Conservation (phyloP, 1,140 invertebrate species). For the Venturia canescens region DNA sequence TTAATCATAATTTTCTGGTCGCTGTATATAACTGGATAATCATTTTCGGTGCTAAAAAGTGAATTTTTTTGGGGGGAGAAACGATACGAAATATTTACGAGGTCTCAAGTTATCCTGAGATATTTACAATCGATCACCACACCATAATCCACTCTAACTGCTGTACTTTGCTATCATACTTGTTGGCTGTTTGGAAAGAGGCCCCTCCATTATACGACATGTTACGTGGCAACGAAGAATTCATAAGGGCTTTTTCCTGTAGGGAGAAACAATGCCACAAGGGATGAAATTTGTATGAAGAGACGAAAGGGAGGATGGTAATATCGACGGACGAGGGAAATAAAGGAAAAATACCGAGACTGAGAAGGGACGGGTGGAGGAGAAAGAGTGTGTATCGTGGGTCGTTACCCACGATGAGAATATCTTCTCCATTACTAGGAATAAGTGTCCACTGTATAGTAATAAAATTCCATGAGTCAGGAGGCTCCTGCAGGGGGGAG, state of each 20-base stretch:
- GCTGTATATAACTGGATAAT: no score
- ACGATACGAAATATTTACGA: background rate
- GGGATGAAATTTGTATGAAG: background rate
- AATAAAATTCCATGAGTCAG: conserved; percentile 69
- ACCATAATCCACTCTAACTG: background rate
- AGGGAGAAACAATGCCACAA: conserved; percentile 2
- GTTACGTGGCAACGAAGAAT: conserved; percentile 7
- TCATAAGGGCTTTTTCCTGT: background rate
- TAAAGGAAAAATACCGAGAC: conserved; percentile 49
- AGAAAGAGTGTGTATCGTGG: conserved; percentile 59
- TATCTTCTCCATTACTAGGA: conserved; percentile 60
- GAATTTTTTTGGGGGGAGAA: no score
- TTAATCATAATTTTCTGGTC: no score
- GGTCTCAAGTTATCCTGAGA: background rate
- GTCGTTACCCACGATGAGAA: conserved; percentile 35
- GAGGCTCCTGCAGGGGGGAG: conserved; percentile 60
- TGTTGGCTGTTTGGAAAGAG: background rate
- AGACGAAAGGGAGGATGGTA: background rate
- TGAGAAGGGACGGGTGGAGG: conserved; percentile 63
- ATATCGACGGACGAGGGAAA: conserved; percentile 49
- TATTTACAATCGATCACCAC: conserved; percentile 10
- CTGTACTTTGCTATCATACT: background rate
- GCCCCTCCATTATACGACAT: background rate
- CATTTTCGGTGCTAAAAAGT: no score
- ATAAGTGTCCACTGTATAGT: conserved; percentile 61